Evolutionary conservation across 2,113 vertebrate species (phyloP), one percentile per base, ranked within the genome.

Genomic region (Hippocampus barbouri): DNA sequence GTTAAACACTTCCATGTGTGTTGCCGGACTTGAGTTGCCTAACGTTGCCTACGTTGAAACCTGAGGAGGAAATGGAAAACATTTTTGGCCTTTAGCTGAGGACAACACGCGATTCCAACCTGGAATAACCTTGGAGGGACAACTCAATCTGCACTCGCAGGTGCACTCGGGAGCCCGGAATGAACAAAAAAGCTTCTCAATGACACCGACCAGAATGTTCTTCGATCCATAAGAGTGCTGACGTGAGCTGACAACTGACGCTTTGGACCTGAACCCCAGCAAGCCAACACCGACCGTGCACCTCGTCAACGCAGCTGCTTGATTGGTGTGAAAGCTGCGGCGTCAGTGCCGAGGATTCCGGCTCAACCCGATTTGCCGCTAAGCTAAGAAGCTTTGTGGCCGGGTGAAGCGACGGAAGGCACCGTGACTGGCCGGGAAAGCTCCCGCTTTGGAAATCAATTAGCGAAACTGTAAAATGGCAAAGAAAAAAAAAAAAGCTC

Each of bases 331-430:
- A 85, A 80, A 73, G 12, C n/a, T 16, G 12, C 14, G 43, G n/a
- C 21, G 62, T 45, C 64, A 7, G 64, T 69, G 72, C 80, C 90
- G 82, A 89, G 86, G 89, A 90, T 90, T 92, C 80, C 49, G 78
- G 76, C 83, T 76, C 78, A 90, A 90, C 83, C 69, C 87, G 87
- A 87, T 90, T 86, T 86, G 81, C 67, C 76, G 79, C 72, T 83
- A 86, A 90, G 91, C 72, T 85, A 88, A 91, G 91, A 80, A 90
- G 90, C 88, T 92, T 92, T 90, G 59, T 5, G 27, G 75, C 79
- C 79, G 51, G 66, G 72, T 74, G 83, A 85, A 81, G 66, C 67
- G 38, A 45, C 21, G n/a, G 41, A 20, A 61, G 30, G 7, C 59
- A 14, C 27, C 27, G 59, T 61, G 59, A 56, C 20, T n/a, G 21